A percentile compares a stretch with the other conserved stretches of the same genome.
These are phyloP conservation scores for Todiramphus chloris DNA, from an alignment of 2,113 vertebrate genomes.

Conservation along the genomic window DNA sequence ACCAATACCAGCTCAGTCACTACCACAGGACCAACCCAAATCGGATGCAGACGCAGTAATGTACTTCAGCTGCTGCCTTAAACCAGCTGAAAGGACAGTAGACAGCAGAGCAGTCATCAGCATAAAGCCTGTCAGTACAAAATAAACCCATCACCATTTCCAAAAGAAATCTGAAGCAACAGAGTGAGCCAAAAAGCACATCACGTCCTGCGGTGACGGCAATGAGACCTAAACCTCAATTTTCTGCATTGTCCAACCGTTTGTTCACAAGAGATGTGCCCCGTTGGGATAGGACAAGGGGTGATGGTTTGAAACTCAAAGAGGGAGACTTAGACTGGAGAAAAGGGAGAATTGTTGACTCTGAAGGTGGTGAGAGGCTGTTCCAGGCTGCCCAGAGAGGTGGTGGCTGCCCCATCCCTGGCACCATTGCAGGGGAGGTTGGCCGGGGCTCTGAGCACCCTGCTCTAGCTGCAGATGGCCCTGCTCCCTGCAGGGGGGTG, in stretches of 20 bases:
- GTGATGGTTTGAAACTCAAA: background rate
- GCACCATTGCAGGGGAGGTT: background rate
- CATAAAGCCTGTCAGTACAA: background rate
- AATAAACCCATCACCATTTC: background rate
- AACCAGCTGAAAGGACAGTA: background rate
- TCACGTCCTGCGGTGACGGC: fast-evolving
- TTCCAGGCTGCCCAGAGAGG: background rate
- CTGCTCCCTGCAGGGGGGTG: background rate
- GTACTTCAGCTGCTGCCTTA: background rate
- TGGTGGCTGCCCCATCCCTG: background rate
- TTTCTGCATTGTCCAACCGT: background rate
- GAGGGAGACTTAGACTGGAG: background rate
- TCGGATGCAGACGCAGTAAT: background rate
- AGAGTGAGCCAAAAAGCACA: background rate
- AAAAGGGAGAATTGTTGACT: background rate
- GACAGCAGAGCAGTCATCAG: background rate
- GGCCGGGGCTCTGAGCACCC: background rate
- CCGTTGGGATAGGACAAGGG: background rate
- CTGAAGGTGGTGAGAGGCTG: background rate
- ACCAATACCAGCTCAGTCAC: background rate
- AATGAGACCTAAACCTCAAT: background rate
- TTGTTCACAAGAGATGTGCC: fast-evolving
- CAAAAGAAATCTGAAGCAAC: background rate
- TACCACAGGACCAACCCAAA: background rate
- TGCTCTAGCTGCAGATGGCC: background rate